Conservation (phyloP, 2,113 vertebrate genomes). For the Asarcornis scutulata region DNA sequence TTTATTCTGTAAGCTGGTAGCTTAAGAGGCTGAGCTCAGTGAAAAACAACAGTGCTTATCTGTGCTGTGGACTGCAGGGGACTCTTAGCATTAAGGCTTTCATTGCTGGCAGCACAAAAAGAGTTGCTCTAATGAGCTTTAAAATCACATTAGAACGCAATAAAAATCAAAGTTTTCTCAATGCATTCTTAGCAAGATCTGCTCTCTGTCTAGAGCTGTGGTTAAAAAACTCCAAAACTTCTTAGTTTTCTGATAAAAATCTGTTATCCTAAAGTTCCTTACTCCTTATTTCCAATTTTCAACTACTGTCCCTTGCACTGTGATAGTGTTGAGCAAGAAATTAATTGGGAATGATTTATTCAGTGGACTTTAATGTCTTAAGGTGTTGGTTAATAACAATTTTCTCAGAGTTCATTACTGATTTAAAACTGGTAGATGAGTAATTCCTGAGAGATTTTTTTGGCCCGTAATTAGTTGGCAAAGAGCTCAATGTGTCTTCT, state of each 20-base stretch:
- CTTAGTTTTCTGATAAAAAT: neutral
- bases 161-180: slow-evolving; percentile 2
- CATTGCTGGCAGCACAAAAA: slow-evolving; percentile 9
- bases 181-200: neutral
- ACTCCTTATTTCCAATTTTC: neutral
- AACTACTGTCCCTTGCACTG: neutral
- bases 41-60: neutral
- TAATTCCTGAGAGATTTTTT: neutral
- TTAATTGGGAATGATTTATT: neutral
- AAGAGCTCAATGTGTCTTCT: neutral
- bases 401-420: neutral
- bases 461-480: slow-evolving; percentile 6
- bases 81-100: slow-evolving; percentile 38
- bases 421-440: neutral
- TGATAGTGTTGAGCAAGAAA: neutral
- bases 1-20: neutral
- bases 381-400: neutral
- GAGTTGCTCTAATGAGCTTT: slow-evolving; percentile 47
- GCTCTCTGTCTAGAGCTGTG: neutral
- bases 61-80: neutral
- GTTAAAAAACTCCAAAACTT: neutral
- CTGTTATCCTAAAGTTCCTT: neutral
- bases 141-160: slow-evolving; percentile 28
- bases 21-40: neutral
- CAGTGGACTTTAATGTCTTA: neutral